These are phyloP conservation scores for Desmodus rotundus DNA, from an alignment of 2,113 vertebrate species.

Conservation along the genomic window DNA sequence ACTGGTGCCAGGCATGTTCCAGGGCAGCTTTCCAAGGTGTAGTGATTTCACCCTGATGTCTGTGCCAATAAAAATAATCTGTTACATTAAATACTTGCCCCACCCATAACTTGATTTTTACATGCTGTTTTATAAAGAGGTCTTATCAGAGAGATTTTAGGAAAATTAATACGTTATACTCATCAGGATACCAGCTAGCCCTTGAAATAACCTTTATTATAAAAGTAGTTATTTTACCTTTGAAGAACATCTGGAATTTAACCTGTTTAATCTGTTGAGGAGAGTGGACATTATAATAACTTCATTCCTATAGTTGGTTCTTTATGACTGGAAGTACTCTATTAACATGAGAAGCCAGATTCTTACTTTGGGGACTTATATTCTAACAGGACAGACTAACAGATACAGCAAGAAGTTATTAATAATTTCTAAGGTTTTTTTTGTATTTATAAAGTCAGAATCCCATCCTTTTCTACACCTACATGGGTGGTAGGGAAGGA, in stretches of 20 bases:
- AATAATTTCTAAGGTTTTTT: slow-evolving; percentile 36
- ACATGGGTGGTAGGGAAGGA: not conserved
- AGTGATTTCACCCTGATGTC: slow-evolving; percentile 64
- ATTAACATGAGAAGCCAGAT: slow-evolving; percentile 11
- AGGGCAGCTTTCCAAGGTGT: slow-evolving; percentile 61
- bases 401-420: slow-evolving; percentile 38
- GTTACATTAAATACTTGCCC: slow-evolving; percentile 63
- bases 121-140: slow-evolving; percentile 61
- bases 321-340: slow-evolving; percentile 30
- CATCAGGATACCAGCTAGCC: not conserved
- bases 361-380: slow-evolving; percentile 22
- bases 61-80: slow-evolving; percentile 69
- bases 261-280: not conserved
- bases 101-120: slow-evolving; percentile 63
- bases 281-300: not conserved
- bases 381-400: slow-evolving; percentile 37
- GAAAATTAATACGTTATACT: slow-evolving; percentile 25
- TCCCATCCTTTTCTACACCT: not conserved
- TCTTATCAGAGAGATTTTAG: slow-evolving; percentile 53
- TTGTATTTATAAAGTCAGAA: slow-evolving; percentile 21
- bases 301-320: not conserved
- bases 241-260: slow-evolving; percentile 1
- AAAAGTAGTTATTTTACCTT: slow-evolving; percentile 2
- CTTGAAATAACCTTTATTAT: slow-evolving; percentile 12
- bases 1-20: slow-evolving; percentile 64